phyloP scores from a whole-genome alignment of 1,140 invertebrate genomes.

The Ceratina calcarata region DNA sequence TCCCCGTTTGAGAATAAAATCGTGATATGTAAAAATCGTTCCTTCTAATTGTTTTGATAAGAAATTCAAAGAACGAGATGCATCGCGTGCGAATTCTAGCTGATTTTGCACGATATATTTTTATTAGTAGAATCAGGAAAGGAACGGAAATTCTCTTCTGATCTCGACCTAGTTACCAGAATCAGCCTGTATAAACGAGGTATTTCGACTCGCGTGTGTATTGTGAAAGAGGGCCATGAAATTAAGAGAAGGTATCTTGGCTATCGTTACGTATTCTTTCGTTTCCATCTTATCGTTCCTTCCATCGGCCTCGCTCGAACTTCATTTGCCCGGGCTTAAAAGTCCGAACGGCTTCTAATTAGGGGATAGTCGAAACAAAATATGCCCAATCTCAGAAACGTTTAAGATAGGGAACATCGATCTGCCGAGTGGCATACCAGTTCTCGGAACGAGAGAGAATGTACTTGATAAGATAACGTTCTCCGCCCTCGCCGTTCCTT shows the following conservation, averaged over 20 bases:
- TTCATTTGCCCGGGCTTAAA: conserved; percentile 51
- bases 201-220: conserved; percentile 22
- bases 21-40: no score
- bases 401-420: conserved; percentile 71
- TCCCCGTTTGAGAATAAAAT: no score
- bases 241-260: conserved; percentile 47
- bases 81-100: no score
- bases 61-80: no score
- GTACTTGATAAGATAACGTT: conserved; percentile 22
- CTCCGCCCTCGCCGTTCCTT: conserved; percentile 1
- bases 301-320: conserved; percentile 47
- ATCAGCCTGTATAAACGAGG: background rate
- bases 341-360: conserved; percentile 77
- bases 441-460: conserved; percentile 5
- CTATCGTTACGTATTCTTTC: conserved; percentile 53
- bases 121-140: no score
- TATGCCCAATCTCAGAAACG: conserved; percentile 74
- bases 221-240: conserved; percentile 46
- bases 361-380: conserved; percentile 78
- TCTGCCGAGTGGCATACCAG: conserved; percentile 52
- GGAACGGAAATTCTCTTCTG: no score
- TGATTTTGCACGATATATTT: no score
- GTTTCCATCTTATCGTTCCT: conserved; percentile 27
- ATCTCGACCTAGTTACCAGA: no score
- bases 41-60: no score